These are phyloP conservation scores for Julus scandinavius DNA, from an alignment of 2,888 invertebrate species.

Conservation along the genomic window DNA sequence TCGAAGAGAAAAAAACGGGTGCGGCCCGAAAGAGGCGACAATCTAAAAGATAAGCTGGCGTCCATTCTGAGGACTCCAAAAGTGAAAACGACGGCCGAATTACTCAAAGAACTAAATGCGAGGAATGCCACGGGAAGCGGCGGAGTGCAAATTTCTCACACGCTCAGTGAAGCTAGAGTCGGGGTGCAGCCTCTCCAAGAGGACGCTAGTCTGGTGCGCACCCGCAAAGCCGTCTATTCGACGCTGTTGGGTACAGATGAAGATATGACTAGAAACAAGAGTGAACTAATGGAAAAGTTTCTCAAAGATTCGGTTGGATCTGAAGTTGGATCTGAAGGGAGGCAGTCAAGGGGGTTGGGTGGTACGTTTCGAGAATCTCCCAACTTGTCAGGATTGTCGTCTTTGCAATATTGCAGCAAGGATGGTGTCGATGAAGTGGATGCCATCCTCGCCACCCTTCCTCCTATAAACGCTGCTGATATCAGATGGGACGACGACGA, in stretches of 20 bases:
- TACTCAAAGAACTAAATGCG: conserved; percentile 78
- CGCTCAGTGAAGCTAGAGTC: conserved; percentile 51
- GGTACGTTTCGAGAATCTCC: conserved; percentile 9
- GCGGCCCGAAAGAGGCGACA: conserved; percentile 61
- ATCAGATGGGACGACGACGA: conserved; percentile 68
- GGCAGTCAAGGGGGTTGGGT: background rate
- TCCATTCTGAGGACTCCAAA: conserved; percentile 72
- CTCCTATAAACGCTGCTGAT: conserved; percentile 72
- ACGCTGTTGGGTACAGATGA: conserved; percentile 59
- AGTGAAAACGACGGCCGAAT: conserved; percentile 82
- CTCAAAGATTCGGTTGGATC: conserved; percentile 60
- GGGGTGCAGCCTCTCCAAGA: conserved; percentile 36
- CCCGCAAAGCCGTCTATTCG: conserved; percentile 53
- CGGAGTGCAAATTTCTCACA: background rate
- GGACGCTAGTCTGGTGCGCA: conserved; percentile 43
- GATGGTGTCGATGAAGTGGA: conserved; percentile 68
- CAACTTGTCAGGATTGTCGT: background rate
- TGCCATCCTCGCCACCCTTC: conserved; percentile 74
- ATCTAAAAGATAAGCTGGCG: conserved; percentile 71
- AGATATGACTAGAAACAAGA: conserved; percentile 64
- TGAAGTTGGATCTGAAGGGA: conserved; percentile 5
- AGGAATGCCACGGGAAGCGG: conserved; percentile 63
- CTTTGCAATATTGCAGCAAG: background rate
- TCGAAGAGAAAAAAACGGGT: conserved; percentile 34
- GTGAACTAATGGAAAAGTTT: conserved; percentile 67